phyloP scores from a whole-genome alignment of 2,797 vertebrate species.

The Pipistrellus kuhlii region DNA sequence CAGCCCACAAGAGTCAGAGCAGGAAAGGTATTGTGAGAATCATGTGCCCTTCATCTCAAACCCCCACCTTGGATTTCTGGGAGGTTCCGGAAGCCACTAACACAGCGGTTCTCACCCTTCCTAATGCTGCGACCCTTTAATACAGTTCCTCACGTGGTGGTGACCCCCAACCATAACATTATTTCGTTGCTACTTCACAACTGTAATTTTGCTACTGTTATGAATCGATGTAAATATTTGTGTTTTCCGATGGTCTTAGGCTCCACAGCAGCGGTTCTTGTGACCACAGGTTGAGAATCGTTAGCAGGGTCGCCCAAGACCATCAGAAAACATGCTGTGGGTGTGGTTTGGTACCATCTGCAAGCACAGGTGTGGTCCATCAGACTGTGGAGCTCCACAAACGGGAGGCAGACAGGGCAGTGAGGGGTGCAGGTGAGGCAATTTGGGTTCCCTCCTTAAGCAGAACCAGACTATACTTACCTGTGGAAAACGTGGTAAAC shows the following conservation, averaged over 20 bases:
- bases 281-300: too few relatives aligned
- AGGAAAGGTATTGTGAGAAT: conserved; percentile 38
- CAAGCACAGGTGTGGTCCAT: neutral
- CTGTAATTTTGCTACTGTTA: too few relatives aligned
- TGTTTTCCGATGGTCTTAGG: too few relatives aligned
- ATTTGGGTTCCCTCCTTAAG: conserved; percentile 6
- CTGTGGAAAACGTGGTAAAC: neutral
- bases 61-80: conserved; percentile 64
- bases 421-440: neutral
- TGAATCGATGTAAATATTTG: too few relatives aligned
- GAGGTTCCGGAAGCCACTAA: conserved; percentile 36
- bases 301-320: too few relatives aligned
- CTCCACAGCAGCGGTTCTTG: too few relatives aligned
- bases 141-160: too few relatives aligned
- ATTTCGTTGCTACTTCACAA: too few relatives aligned
- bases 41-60: conserved; percentile 32
- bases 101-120: neutral
- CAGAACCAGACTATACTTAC: conserved; percentile 14
- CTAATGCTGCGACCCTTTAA: too few relatives aligned
- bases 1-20: neutral
- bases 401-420: neutral
- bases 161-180: too few relatives aligned
- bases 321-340: too few relatives aligned
- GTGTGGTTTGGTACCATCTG: neutral
- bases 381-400: neutral